phyloP scores from a whole-genome alignment of 1,140 invertebrate genomes.

The Leptinotarsa texana region DNA sequence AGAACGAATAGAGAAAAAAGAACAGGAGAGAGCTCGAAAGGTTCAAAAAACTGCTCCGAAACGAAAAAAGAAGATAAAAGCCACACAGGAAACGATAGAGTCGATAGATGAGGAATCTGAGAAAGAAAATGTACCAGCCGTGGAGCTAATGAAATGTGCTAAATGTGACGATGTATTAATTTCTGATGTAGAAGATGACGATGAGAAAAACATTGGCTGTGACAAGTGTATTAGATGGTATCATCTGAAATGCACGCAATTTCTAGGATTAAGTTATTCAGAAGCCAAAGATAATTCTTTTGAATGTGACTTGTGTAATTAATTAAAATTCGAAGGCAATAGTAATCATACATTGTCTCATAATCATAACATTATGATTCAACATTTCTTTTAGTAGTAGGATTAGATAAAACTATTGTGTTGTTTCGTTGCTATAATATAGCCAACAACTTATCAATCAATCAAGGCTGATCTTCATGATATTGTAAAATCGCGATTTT shows the following conservation, averaged over 20 bases:
- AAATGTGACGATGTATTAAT: slow-evolving; percentile 12
- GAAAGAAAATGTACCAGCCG: slow-evolving; percentile 11
- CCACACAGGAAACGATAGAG: background rate
- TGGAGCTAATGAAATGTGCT: slow-evolving; percentile 16
- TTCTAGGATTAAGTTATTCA: slow-evolving; percentile 11
- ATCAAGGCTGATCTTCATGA: slow-evolving; percentile 1
- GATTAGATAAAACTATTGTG: slow-evolving; percentile 9
- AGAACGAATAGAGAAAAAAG: slow-evolving; percentile 6
- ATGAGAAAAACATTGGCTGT: slow-evolving; percentile 22
- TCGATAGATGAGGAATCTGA: slow-evolving; percentile 9
- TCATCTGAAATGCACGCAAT: slow-evolving; percentile 14
- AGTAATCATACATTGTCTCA: slow-evolving; percentile 15
- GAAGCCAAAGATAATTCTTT: slow-evolving; percentile 10
- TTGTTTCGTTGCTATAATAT: slow-evolving; percentile 15
- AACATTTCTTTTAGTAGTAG: slow-evolving; percentile 19
- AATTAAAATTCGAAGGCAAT: slow-evolving; percentile 15
- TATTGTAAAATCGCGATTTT: background rate
- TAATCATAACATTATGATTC: slow-evolving; percentile 3
- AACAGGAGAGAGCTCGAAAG: background rate
- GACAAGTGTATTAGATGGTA: slow-evolving; percentile 21
- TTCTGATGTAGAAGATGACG: slow-evolving; percentile 14
- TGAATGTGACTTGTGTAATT: slow-evolving; percentile 12
- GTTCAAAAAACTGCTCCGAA: slow-evolving; percentile 13
- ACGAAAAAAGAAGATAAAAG: slow-evolving; percentile 10
- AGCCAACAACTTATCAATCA: slow-evolving; percentile 12